Evolutionary conservation across 2,113 vertebrate species (phyloP).

Genomic region (Ammodytes dubius): DNA sequence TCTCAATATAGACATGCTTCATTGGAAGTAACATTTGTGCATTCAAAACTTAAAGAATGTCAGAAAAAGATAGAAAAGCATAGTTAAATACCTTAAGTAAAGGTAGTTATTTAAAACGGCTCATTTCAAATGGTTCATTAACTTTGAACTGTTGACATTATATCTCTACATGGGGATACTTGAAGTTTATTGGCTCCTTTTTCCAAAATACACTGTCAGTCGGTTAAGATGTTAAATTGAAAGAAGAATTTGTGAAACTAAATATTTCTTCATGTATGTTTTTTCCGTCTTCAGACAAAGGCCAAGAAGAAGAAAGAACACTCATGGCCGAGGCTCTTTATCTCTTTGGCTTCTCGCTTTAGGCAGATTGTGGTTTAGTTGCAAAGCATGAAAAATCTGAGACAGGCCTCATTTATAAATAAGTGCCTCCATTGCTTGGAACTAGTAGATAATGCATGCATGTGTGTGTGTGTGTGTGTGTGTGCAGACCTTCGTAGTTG

Average conservation of each 20-base stretch:
- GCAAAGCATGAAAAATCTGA: conserved; percentile 77
- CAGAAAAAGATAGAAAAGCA: neutral
- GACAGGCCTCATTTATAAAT: conserved; percentile 78
- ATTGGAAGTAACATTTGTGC: neutral
- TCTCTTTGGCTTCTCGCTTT: conserved; percentile 51
- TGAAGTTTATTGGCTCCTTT: neutral
- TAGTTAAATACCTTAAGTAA: neutral
- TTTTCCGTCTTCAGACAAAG: conserved; percentile 22
- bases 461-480: conserved; percentile 17
- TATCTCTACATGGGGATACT: neutral
- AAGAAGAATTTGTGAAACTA: neutral
- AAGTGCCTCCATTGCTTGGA: conserved; percentile 64
- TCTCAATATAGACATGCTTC: neutral
- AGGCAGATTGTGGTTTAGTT: conserved; percentile 75
- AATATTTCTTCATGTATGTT: conserved; percentile 24
- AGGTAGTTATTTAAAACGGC: neutral
- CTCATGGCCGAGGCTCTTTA: conserved; percentile 45
- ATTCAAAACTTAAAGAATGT: neutral
- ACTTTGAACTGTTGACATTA: neutral
- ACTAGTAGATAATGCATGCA: conserved; percentile 31
- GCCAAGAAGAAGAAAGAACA: conserved; percentile 36
- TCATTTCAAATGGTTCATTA: neutral
- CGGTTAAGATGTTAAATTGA: conserved; percentile 9
- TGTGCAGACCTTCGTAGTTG: conserved; percentile 29
- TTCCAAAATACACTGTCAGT: neutral